Evolutionary conservation across 1,140 invertebrate species (phyloP), one percentile per base, ranked within the genome.

Genomic region (Luehdorfia chinensis): DNA sequence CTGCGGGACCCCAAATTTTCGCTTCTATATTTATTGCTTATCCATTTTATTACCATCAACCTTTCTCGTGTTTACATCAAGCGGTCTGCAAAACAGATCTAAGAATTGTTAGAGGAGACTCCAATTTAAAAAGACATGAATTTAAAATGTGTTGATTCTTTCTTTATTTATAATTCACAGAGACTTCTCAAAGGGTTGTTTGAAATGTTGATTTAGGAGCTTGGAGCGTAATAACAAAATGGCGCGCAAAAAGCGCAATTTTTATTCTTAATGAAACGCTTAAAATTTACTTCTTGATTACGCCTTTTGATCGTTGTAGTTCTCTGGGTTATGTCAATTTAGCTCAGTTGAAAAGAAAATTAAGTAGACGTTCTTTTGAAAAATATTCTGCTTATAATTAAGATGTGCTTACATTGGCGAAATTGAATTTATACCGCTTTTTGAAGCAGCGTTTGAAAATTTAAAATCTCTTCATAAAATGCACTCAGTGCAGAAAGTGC

Each of bases 11-110:
- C 67, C 36, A 34, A 61, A 66, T 66, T 66, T 64, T 54, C 62
- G 63, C 64, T 57, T 54, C 55, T 53, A 47, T 76, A 74, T 78
- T 76, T 74, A 81, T 78, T 70, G 60, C 69, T 71, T 73, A 68
- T 63, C 66, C 59, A 67, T 74, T 72, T 73, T 70, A 71, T 74
- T 66, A 66, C 53, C 41, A 49, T 56, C 50, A 37, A 13, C 34
- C 34, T 37, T 37, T 37, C 18, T 11, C 34, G 4, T 37, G 18
- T 37, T 37, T 37, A 37, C 34, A 37, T 37, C 16, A 12, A n/a
- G 18, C 1, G 18, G 18, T 7, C 27, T n/a, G n/a, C n/a, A n/a
- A n/a, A 1, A 6, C n/a, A 27, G 37, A 27, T 27, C 37, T 41
- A 25, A 41, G 8, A 41, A 41, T 23, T 23, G 21, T 27, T 41